phyloP scores from a whole-genome alignment of 1,140 invertebrate species.

The Brachionus calyciflorus region DNA sequence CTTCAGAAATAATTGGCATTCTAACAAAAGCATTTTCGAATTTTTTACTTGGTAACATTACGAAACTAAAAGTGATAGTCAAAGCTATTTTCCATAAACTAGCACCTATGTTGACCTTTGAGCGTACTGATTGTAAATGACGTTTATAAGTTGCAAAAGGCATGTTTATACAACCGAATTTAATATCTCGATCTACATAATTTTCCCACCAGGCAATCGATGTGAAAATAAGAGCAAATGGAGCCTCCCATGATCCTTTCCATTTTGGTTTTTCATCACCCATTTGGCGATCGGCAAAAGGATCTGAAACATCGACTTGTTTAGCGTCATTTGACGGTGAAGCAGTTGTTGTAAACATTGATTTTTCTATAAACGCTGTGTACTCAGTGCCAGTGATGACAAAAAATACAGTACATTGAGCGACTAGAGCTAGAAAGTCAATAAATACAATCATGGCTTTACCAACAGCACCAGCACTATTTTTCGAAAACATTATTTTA shows the following conservation, averaged over 20 bases:
- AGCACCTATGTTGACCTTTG: conserved; percentile 53
- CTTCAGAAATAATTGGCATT: neutral
- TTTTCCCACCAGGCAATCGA: conserved; percentile 59
- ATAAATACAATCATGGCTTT: conserved; percentile 44
- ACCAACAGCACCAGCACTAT: conserved; percentile 50
- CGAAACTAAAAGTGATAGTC: conserved; percentile 50
- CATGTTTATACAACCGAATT: conserved; percentile 51
- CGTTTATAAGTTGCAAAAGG: conserved; percentile 50
- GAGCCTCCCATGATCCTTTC: conserved; percentile 45
- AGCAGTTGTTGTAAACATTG: neutral
- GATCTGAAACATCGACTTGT: conserved; percentile 29
- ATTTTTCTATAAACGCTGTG: conserved; percentile 45
- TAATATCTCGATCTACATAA: conserved; percentile 54
- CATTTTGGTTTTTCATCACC: conserved; percentile 45
- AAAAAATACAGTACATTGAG: conserved; percentile 49
- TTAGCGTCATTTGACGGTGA: neutral
- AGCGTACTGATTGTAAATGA: conserved; percentile 52
- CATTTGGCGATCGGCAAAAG: conserved; percentile 18
- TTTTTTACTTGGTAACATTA: conserved; percentile 47
- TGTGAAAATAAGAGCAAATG: conserved; percentile 54
- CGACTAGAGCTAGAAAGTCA: conserved; percentile 48
- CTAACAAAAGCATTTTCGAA: conserved; percentile 47
- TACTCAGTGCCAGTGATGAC: conserved; percentile 46
- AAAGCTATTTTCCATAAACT: conserved; percentile 56
- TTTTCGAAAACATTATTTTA: conserved; percentile 51